Evolutionary conservation across 2,797 vertebrate genomes (phyloP).

Genomic region (Hyperoplus immaculatus): DNA sequence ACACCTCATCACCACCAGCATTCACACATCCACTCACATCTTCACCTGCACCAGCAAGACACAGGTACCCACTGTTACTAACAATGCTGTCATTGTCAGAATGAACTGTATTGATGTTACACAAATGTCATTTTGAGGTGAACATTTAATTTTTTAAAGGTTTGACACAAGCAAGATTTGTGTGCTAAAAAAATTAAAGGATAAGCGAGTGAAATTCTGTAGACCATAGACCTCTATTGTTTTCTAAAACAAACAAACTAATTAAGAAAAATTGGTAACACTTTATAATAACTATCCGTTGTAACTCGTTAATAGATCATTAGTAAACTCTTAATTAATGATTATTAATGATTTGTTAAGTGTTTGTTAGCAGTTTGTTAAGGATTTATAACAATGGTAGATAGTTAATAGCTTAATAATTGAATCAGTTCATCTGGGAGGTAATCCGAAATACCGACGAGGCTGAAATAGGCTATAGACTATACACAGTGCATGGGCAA

Average conservation of each 20-base stretch:
- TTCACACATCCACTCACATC: conserved; percentile 99
- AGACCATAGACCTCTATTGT: background rate
- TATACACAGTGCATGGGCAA: no score
- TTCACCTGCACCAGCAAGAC: conserved; percentile 99
- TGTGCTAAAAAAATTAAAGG: background rate
- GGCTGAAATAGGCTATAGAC: no score
- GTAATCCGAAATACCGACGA: no score
- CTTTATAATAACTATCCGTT: no score
- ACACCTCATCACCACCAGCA: conserved; percentile 99
- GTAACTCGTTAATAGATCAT: no score
- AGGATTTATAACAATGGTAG: no score
- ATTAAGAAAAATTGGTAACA: background rate
- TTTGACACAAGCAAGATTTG: background rate
- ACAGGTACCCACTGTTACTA: conserved; percentile 90
- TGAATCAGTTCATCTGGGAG: no score
- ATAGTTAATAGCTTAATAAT: no score
- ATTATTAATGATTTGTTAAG: no score
- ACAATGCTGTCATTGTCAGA: conserved; percentile 50
- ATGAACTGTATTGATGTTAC: background rate
- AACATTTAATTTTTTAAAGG: background rate
- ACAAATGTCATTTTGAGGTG: background rate
- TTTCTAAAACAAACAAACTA: background rate
- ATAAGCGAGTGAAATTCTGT: background rate
- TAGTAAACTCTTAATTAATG: no score
- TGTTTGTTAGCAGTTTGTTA: no score